Conservation (phyloP, 2,888 invertebrate genomes). For the Biston betularia region DNA sequence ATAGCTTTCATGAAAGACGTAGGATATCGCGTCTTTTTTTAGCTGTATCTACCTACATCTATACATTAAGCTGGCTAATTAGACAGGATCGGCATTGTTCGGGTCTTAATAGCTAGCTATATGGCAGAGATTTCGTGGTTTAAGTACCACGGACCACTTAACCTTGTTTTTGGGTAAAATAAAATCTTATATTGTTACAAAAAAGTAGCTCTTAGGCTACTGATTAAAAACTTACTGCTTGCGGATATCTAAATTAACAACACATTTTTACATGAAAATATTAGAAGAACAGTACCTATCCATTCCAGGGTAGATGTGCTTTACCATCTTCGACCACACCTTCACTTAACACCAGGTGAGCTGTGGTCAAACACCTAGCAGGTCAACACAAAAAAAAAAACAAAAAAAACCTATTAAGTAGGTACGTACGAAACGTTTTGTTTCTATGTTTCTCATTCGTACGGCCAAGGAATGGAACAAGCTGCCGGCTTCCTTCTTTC, state of each 20-base stretch:
- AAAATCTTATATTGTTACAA: not conserved
- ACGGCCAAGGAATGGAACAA: too few species aligned
- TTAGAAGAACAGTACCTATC: not conserved
- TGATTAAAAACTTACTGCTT: not conserved
- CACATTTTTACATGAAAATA: not conserved
- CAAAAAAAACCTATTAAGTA: too few species aligned
- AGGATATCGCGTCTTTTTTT: slow-evolving; percentile 9
- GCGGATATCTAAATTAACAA: not conserved
- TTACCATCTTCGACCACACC: too few species aligned
- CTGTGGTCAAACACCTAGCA: too few species aligned
- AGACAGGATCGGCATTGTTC: slow-evolving; percentile 19
- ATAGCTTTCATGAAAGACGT: slow-evolving; percentile 13
- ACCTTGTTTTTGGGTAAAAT: slow-evolving; percentile 12
- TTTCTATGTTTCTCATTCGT: too few species aligned
- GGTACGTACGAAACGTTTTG: too few species aligned
- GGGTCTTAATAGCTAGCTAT: slow-evolving; percentile 11
- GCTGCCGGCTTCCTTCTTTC: too few species aligned
- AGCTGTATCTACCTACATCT: slow-evolving; percentile 4
- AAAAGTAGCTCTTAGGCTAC: not conserved
- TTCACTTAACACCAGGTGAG: too few species aligned
- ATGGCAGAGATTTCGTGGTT: slow-evolving; percentile 9
- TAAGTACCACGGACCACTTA: slow-evolving; percentile 1
- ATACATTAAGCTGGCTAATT: slow-evolving; percentile 12
- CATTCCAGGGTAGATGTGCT: too few species aligned
- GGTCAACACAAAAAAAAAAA: too few species aligned